A percentile compares a stretch with the other conserved stretches of the same genome.
Conservation (phyloP, 2,113 vertebrate species). For the Varanus salvator region DNA sequence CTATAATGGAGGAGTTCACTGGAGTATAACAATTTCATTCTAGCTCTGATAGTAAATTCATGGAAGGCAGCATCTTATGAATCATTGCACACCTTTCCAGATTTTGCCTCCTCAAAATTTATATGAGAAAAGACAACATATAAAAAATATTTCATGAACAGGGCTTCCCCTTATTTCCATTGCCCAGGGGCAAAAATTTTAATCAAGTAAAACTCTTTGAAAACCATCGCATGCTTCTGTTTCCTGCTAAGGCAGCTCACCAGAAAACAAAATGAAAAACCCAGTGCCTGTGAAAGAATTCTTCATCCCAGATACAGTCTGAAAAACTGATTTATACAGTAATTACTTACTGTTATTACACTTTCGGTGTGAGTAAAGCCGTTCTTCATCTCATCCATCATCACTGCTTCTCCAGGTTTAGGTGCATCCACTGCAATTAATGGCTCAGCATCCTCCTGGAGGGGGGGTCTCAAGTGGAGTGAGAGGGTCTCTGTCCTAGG, state of each 20-base stretch:
- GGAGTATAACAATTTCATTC: conserved; percentile 48
- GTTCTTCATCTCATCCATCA: neutral
- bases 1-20: conserved; percentile 60
- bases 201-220: neutral
- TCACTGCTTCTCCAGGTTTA: neutral
- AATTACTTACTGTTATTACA: neutral
- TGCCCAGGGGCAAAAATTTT: neutral
- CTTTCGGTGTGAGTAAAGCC: neutral
- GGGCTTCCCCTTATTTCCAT: neutral
- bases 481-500: too few relatives aligned
- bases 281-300: neutral
- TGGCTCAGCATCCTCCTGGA: too few relatives aligned
- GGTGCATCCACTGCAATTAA: too few relatives aligned
- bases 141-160: neutral
- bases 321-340: neutral
- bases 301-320: neutral
- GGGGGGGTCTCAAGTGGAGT: too few relatives aligned
- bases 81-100: conserved; percentile 44
- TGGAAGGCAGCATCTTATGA: conserved; percentile 58
- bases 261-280: conserved; percentile 3
- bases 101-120: conserved; percentile 43
- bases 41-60: conserved; percentile 47
- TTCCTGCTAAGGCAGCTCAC: neutral
- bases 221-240: neutral
- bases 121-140: conserved; percentile 39